These are phyloP conservation scores for Diabrotica balteata DNA, from an alignment of 2,888 invertebrate species.

Conservation along the genomic window DNA sequence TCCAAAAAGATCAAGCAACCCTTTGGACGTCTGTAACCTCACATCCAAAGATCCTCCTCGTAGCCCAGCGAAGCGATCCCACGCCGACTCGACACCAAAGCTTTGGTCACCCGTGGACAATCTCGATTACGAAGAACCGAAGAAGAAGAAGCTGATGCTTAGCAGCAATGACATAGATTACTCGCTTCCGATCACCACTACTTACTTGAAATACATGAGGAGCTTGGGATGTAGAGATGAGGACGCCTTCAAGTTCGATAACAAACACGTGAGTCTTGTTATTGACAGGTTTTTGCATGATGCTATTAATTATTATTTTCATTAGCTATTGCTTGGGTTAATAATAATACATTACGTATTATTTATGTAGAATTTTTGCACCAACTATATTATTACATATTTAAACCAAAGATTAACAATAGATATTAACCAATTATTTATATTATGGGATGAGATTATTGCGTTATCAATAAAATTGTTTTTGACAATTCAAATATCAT, in stretches of 20 bases:
- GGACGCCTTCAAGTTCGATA: slow-evolving; percentile 67
- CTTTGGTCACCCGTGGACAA: slow-evolving; percentile 68
- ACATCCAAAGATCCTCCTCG: slow-evolving; percentile 68
- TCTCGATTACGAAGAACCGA: slow-evolving; percentile 53
- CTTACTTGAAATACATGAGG: slow-evolving; percentile 85
- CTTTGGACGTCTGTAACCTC: slow-evolving; percentile 70
- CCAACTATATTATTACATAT: no score
- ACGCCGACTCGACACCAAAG: slow-evolving; percentile 61
- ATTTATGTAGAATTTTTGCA: no score
- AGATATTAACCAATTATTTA: no score
- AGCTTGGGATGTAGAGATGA: slow-evolving; percentile 72
- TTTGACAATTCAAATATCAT: no score
- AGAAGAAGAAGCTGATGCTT: slow-evolving; percentile 52
- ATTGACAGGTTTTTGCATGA: slow-evolving; percentile 58
- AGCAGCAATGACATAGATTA: slow-evolving; percentile 71
- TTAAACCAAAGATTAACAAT: no score
- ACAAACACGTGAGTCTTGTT: slow-evolving; percentile 65
- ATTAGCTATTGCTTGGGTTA: slow-evolving; percentile 37
- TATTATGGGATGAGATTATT: no score
- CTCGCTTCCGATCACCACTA: slow-evolving; percentile 88
- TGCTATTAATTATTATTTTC: slow-evolving; percentile 55
- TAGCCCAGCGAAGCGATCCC: slow-evolving; percentile 54
- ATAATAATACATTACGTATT: neutral
- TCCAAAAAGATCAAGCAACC: slow-evolving; percentile 64
- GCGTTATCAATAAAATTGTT: no score